A percentile compares a stretch with the other conserved stretches of the same genome.
phyloP scores from a whole-genome alignment of 2,888 invertebrate genomes.

The Tenthredo livida region DNA sequence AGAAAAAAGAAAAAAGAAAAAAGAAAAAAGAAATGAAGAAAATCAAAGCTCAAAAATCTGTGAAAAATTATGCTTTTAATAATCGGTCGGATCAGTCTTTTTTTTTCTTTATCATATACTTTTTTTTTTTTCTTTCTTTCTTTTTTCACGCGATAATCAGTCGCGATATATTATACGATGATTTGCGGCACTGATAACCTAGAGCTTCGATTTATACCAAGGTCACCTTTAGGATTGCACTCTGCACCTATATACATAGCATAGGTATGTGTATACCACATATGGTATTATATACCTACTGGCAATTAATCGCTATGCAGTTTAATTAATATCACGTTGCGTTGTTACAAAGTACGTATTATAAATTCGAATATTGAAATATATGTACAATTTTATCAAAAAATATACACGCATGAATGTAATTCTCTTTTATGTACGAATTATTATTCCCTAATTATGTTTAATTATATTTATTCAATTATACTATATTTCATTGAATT shows the following conservation, averaged over 20 bases:
- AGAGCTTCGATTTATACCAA: neutral
- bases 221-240: conserved; percentile 29
- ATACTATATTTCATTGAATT: too few species aligned
- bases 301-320: neutral
- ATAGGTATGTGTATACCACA: neutral
- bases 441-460: neutral
- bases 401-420: too few species aligned
- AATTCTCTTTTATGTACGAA: too few species aligned
- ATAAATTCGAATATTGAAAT: neutral
- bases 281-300: neutral
- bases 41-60: neutral
- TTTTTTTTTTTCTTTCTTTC: neutral
- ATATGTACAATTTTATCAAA: too few species aligned
- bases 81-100: neutral
- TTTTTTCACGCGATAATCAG: neutral
- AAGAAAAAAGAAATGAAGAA: neutral
- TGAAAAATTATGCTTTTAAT: neutral
- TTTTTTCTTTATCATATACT: neutral
- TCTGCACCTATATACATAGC: neutral
- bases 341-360: neutral
- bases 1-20: neutral
- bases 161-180: neutral
- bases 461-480: too few species aligned
- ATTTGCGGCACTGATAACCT: conserved; percentile 20
- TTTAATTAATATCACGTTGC: neutral